Evolutionary conservation across 2,113 vertebrate species (phyloP).

Genomic region (Oxygymnocypris stewartii): DNA sequence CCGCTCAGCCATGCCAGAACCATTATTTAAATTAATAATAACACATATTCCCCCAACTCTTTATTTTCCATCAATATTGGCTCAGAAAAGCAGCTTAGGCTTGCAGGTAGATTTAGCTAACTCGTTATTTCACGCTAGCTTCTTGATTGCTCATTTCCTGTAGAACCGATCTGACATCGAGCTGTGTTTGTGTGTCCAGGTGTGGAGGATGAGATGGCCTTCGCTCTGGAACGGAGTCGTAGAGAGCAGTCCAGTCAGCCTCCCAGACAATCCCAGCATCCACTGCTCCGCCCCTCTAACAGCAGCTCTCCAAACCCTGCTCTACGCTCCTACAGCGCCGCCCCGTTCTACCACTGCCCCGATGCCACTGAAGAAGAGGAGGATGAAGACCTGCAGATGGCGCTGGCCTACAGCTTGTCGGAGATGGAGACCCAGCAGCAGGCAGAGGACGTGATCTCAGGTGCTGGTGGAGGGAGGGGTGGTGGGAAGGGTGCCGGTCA

Average conservation of each 20-base stretch:
- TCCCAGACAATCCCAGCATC: conserved; percentile 51
- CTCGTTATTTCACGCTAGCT: background rate
- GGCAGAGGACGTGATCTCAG: conserved; percentile 77
- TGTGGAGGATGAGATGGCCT: conserved; percentile 87
- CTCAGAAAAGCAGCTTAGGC: background rate
- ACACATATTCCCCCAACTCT: background rate
- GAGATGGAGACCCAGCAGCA: conserved; percentile 91
- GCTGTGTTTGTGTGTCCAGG: conserved; percentile 70
- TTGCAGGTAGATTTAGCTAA: background rate
- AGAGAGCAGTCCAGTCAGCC: conserved; percentile 77
- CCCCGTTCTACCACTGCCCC: conserved; percentile 74
- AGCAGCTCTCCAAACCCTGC: conserved; percentile 51
- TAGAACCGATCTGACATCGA: background rate
- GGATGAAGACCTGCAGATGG: conserved; percentile 93
- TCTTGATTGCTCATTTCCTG: background rate
- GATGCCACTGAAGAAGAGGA: conserved; percentile 80
- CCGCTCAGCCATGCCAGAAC: background rate
- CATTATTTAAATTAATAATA: background rate
- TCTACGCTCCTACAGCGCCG: conserved; percentile 75
- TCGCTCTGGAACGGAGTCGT: conserved; percentile 90
- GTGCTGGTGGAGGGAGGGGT: conserved; percentile 66
- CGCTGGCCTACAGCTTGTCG: conserved; percentile 95
- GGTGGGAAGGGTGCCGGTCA: conserved; percentile 25
- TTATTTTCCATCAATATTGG: background rate
- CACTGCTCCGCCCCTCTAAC: conserved; percentile 65